Evolutionary conservation across 1,140 invertebrate species (phyloP).

Genomic region (Dufourea novaeangliae): DNA sequence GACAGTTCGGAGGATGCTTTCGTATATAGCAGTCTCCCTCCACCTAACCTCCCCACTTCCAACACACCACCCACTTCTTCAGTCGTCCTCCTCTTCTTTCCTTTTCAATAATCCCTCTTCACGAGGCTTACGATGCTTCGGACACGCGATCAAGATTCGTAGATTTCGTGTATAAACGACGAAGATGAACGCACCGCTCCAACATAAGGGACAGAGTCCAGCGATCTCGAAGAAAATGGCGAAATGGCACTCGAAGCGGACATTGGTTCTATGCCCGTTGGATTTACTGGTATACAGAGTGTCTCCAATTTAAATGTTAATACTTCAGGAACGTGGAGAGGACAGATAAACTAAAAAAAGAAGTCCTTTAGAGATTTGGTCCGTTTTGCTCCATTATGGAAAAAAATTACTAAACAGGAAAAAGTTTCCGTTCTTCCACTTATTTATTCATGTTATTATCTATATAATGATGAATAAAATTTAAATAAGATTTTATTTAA

Average conservation of each 20-base stretch:
- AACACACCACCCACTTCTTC: background rate
- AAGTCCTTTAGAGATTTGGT: too few relatives aligned
- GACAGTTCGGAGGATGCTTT: slow-evolving; percentile 62
- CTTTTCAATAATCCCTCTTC: slow-evolving; percentile 60
- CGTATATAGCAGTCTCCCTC: slow-evolving; percentile 19
- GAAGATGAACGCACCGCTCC: background rate
- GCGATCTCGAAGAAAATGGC: background rate
- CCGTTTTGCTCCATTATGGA: too few relatives aligned
- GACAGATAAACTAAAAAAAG: too few relatives aligned
- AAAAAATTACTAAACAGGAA: too few relatives aligned
- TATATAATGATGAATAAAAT: too few relatives aligned
- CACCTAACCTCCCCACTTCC: too few relatives aligned
- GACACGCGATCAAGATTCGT: slow-evolving; percentile 45
- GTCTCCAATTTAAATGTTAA: background rate
- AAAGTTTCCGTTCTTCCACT: too few relatives aligned
- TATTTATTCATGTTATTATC: too few relatives aligned
- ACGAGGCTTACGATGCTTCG: slow-evolving; percentile 43
- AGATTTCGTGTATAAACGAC: slow-evolving; percentile 27
- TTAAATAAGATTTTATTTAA: too few relatives aligned
- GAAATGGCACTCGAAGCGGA: background rate
- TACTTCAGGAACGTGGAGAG: too few relatives aligned
- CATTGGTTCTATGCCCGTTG: background rate
- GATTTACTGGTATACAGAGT: background rate
- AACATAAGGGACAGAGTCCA: too few relatives aligned
- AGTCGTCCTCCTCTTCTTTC: background rate